A percentile compares a stretch with the other conserved stretches of the same genome.
Conservation (phyloP, 2,888 invertebrate species). For the Campoletis raptor region DNA sequence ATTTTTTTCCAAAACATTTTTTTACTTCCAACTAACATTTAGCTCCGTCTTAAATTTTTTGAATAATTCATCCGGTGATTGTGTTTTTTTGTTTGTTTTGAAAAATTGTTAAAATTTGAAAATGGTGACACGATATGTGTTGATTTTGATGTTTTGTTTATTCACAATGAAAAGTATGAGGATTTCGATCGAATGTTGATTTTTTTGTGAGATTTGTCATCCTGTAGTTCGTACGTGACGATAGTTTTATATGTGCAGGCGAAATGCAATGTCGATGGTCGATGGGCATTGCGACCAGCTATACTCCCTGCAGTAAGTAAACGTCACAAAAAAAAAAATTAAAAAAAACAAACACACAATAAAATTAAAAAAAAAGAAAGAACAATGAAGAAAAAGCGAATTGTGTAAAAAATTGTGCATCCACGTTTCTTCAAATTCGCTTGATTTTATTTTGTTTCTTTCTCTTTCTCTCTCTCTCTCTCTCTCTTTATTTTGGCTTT, state of each 20-base stretch:
- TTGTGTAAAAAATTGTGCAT: conserved; percentile 43
- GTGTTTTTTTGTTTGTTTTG: background rate
- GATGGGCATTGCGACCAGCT: conserved; percentile 85
- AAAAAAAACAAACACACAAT: background rate
- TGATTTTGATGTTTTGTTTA: background rate
- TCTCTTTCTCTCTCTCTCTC: conserved; percentile 4
- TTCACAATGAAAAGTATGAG: background rate
- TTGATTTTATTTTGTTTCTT: conserved; percentile 22
- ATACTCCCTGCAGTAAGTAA: conserved; percentile 85
- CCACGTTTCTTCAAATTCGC: conserved; percentile 50
- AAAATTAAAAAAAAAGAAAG: conserved; percentile 5
- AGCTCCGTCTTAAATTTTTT: background rate
- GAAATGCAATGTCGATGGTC: conserved; percentile 84
- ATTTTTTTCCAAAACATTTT: background rate
- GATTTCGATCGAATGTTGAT: conserved; percentile 14
- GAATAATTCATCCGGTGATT: background rate
- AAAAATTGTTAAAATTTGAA: background rate
- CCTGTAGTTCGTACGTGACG: conserved; percentile 75
- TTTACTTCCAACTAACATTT: background rate
- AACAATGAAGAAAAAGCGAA: conserved; percentile 20
- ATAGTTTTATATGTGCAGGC: conserved; percentile 84
- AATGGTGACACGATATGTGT: background rate
- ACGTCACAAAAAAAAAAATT: conserved; percentile 69
- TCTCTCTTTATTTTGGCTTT: conserved; percentile 5
- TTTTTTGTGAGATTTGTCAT: conserved; percentile 31